These are phyloP conservation scores for Streptopelia turtur DNA, from an alignment of 2,797 vertebrate genomes.

Conservation along the genomic window DNA sequence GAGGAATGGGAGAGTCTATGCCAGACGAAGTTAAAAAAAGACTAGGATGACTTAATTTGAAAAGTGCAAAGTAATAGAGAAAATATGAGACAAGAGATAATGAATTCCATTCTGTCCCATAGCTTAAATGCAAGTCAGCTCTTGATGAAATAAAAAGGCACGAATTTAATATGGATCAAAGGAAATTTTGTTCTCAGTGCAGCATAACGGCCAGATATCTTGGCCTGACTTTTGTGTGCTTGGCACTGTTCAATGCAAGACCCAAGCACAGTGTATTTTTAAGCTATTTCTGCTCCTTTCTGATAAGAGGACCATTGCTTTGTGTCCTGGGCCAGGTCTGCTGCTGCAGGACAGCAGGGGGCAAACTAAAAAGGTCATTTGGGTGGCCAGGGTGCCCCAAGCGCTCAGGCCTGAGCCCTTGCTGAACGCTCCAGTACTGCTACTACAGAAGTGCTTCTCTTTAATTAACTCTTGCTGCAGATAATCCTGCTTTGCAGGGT, in stretches of 20 bases:
- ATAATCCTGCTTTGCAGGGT: background rate
- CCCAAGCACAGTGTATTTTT: background rate
- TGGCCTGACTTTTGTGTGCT: background rate
- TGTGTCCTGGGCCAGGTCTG: background rate
- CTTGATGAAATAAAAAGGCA: constrained; percentile 59
- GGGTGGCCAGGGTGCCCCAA: background rate
- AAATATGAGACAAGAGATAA: constrained; percentile 40
- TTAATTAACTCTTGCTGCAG: background rate
- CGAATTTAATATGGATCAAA: constrained; percentile 50
- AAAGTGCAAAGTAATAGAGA: constrained; percentile 59
- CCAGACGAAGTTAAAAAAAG: constrained; percentile 6
- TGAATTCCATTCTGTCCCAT: constrained; percentile 12
- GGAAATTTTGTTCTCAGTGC: constrained; percentile 7
- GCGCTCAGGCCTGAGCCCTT: background rate
- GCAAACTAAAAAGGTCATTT: background rate
- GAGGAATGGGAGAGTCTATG: background rate
- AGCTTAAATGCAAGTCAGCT: constrained; percentile 32
- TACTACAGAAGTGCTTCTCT: background rate
- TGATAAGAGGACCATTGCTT: background rate
- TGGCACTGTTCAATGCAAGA: background rate
- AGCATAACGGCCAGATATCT: background rate
- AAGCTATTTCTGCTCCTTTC: background rate
- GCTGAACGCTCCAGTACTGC: background rate
- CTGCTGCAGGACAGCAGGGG: background rate
- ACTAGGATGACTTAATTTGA: constrained; percentile 25